phyloP scores from a whole-genome alignment of 2,888 invertebrate species.

The Nephrotoma appendiculata region DNA sequence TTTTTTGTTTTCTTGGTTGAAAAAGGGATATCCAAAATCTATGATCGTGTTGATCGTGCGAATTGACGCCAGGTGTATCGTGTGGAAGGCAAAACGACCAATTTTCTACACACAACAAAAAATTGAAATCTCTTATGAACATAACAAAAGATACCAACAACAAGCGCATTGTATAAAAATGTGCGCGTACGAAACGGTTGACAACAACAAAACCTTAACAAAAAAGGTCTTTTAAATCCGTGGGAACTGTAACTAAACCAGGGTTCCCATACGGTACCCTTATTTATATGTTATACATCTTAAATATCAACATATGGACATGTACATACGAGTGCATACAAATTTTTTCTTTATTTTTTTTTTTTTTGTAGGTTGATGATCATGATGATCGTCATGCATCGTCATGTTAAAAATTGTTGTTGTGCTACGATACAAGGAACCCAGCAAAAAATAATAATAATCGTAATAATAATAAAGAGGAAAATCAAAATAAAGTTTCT shows the following conservation, averaged over 20 bases:
- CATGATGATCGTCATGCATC: slow-evolving; percentile 2
- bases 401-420: slow-evolving; percentile 1
- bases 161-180: background rate
- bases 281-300: background rate
- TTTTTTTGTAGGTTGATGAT: background rate
- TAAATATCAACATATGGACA: slow-evolving; percentile 3
- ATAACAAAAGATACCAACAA: background rate
- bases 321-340: background rate
- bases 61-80: slow-evolving; percentile 7
- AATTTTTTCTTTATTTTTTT: background rate
- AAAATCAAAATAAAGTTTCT: slow-evolving; percentile 1
- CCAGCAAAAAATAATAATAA: background rate
- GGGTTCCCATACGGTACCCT: slow-evolving; percentile 11
- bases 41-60: slow-evolving; percentile 5
- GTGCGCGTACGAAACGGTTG: background rate
- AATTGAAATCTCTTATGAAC: background rate
- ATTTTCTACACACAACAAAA: background rate
- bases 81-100: slow-evolving; percentile 3
- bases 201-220: slow-evolving; percentile 1
- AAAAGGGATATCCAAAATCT: background rate
- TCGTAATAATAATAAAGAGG: background rate
- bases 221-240: slow-evolving; percentile 8
- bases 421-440: background rate
- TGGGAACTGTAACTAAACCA: slow-evolving; percentile 11
- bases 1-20: too few relatives aligned